Percentiles rank a stretch among this genome's conserved stretches.
phyloP scores from a whole-genome alignment of 1,140 invertebrate genomes.

The Doryteuthis pealeii region DNA sequence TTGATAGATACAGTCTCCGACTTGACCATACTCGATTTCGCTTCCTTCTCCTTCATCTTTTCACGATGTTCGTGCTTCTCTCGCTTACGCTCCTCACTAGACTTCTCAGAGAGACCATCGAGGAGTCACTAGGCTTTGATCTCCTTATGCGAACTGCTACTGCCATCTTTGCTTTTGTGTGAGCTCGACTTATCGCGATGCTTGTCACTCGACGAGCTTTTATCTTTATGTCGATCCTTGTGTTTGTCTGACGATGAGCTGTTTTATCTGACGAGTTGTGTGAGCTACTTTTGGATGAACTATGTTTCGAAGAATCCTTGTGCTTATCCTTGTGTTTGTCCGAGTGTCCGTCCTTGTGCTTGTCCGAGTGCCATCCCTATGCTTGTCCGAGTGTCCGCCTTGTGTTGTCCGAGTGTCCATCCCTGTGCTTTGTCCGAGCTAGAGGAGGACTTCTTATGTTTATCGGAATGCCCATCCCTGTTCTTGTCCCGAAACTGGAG shows the following conservation, averaged over 20 bases:
- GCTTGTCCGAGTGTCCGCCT: not conserved
- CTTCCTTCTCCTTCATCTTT: slow-evolving; percentile 11
- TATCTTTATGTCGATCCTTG: slow-evolving; percentile 52
- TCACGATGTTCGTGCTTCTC: not conserved
- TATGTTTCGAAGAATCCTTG: slow-evolving; percentile 1
- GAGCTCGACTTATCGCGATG: not conserved
- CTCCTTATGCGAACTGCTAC: not conserved
- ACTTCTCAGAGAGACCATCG: not conserved
- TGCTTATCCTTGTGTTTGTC: slow-evolving; percentile 1
- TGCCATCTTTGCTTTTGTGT: not conserved
- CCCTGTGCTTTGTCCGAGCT: slow-evolving; percentile 52
- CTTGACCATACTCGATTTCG: slow-evolving; percentile 23
- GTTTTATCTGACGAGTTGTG: slow-evolving; percentile 33
- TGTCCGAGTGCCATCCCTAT: not conserved
- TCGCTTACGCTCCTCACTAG: not conserved
- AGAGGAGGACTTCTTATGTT: slow-evolving; percentile 25
- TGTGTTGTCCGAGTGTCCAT: slow-evolving; percentile 12
- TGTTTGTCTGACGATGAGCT: slow-evolving; percentile 57
- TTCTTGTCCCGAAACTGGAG: slow-evolving; percentile 52
- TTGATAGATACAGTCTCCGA: slow-evolving; percentile 1
- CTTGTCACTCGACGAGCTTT: slow-evolving; percentile 55
- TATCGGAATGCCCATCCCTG: slow-evolving; percentile 25
- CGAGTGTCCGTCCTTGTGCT: not conserved
- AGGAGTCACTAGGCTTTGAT: not conserved
- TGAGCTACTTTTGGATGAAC: not conserved